These are phyloP conservation scores for Phorcus lineatus DNA, from an alignment of 2,888 invertebrate species.

Conservation along the genomic window DNA sequence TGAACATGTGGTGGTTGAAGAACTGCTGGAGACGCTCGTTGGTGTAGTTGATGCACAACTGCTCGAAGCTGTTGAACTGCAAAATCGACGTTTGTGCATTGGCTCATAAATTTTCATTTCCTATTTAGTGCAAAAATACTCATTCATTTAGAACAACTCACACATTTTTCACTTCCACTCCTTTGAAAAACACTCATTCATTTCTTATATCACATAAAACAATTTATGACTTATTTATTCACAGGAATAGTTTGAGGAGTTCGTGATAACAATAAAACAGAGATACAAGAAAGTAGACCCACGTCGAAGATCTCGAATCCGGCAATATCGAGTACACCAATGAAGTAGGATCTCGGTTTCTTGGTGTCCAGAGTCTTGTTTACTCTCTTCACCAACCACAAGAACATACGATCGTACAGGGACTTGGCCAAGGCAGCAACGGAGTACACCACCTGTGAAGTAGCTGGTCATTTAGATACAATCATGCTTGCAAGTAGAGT, in stretches of 20 bases:
- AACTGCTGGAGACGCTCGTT: slow-evolving; percentile 98
- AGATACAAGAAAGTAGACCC: slow-evolving; percentile 27
- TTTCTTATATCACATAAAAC: too few species aligned
- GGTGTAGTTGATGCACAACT: slow-evolving; percentile 98
- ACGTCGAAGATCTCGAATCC: slow-evolving; percentile 99
- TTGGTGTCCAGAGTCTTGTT: slow-evolving; percentile 99
- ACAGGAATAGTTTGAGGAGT: too few species aligned
- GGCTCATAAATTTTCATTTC: too few species aligned
- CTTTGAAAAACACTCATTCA: too few species aligned
- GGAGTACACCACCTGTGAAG: slow-evolving; percentile 67
- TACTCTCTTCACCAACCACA: slow-evolving; percentile 98
- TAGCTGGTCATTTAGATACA: too few species aligned
- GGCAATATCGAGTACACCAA: slow-evolving; percentile 99
- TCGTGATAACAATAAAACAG: too few species aligned
- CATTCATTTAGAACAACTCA: too few species aligned
- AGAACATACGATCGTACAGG: slow-evolving; percentile 77
- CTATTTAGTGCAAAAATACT: too few species aligned
- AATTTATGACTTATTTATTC: too few species aligned
- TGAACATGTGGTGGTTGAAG: slow-evolving; percentile 98
- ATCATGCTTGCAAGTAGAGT: too few species aligned
- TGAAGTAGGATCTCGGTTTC: slow-evolving; percentile 98
- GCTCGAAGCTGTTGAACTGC: slow-evolving; percentile 97
- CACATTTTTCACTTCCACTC: too few species aligned
- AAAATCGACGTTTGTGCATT: not conserved
- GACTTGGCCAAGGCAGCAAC: slow-evolving; percentile 77